Conservation (phyloP, 2,113 vertebrate genomes). For the Malaclemys terrapin region DNA sequence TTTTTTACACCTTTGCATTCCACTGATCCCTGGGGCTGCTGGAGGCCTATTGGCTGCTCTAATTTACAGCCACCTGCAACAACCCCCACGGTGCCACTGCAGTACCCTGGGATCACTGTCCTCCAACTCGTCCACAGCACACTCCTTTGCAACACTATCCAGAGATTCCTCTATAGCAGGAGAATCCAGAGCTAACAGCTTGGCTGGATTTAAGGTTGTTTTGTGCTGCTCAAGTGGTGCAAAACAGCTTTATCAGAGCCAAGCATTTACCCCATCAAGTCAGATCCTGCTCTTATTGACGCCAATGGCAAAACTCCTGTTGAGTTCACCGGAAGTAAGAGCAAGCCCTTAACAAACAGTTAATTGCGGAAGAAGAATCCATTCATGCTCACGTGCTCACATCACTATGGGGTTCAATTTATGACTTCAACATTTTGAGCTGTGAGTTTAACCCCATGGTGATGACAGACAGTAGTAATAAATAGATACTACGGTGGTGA, state of each 20-base stretch:
- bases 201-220: background rate
- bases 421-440: background rate
- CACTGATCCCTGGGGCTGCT: rapidly evolving
- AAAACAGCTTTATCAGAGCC: background rate
- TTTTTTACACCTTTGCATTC: background rate
- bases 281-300: background rate
- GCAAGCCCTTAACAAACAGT: background rate
- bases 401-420: background rate
- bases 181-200: background rate
- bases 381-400: background rate
- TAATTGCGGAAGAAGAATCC: background rate
- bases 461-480: background rate
- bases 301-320: background rate
- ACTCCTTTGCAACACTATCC: background rate
- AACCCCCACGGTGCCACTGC: background rate
- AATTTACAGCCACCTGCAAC: background rate
- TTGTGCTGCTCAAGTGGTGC: background rate
- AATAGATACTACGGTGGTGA: background rate
- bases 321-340: background rate
- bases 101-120: background rate
- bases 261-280: background rate
- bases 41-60: background rate
- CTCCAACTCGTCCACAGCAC: background rate
- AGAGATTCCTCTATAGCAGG: background rate
- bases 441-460: background rate